phyloP scores from a whole-genome alignment of 2,113 vertebrate genomes.

The Scalopus aquaticus region DNA sequence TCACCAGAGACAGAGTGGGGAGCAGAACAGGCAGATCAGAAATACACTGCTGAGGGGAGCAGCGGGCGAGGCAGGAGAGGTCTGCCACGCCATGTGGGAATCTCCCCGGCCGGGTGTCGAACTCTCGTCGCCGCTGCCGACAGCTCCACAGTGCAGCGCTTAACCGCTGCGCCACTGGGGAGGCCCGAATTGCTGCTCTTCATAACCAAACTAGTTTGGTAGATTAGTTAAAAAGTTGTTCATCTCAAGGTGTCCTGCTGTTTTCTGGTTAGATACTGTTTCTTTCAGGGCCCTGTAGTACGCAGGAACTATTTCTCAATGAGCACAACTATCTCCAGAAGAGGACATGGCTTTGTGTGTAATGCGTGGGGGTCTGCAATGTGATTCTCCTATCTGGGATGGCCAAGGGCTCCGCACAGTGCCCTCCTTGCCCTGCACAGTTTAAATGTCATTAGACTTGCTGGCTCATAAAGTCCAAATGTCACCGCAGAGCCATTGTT shows the following conservation, averaged over 20 bases:
- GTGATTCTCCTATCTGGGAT: neutral
- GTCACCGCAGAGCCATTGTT: neutral
- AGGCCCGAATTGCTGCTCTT: neutral
- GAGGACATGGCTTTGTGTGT: neutral
- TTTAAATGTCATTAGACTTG: neutral
- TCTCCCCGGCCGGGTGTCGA: no score
- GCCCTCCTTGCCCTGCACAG: neutral
- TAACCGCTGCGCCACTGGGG: no score
- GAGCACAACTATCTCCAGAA: neutral
- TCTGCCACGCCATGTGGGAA: no score
- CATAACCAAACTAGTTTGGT: neutral
- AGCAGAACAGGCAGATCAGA: no score
- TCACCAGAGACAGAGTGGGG: no score
- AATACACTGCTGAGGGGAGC: no score
- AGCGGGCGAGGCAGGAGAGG: no score
- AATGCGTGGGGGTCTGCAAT: neutral
- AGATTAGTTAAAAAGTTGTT: neutral
- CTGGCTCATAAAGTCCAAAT: conserved; percentile 34
- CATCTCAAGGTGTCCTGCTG: neutral
- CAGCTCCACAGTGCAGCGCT: no score
- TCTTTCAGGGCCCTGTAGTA: neutral
- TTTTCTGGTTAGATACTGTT: neutral
- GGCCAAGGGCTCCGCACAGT: neutral
- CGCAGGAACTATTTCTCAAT: neutral
- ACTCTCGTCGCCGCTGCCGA: no score